Percentiles rank a stretch among this genome's conserved stretches.
Evolutionary conservation across 1,140 invertebrate genomes (phyloP).

Genomic region (Diorhabda carinulata): DNA sequence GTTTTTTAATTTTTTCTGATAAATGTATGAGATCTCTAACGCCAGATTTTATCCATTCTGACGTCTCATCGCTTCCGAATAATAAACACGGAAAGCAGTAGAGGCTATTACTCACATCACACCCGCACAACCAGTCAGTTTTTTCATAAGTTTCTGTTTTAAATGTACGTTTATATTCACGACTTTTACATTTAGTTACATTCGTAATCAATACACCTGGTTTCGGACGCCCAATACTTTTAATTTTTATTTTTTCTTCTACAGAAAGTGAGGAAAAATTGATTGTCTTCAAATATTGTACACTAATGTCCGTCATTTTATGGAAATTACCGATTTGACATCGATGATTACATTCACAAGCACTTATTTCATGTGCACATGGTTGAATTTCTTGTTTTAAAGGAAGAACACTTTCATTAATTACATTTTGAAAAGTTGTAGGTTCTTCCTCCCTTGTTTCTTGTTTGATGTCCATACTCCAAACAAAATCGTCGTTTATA

Average conservation of each 20-base stretch:
- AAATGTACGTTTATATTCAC: neutral
- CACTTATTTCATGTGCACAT: too few species aligned
- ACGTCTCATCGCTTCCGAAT: conserved; percentile 12
- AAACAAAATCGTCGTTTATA: too few species aligned
- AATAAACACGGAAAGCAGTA: conserved; percentile 31
- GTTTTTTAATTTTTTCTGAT: conserved; percentile 25
- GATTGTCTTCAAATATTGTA: neutral
- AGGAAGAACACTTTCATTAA: too few species aligned
- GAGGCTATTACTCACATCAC: conserved; percentile 19
- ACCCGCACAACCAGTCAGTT: conserved; percentile 29
- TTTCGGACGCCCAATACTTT: conserved; percentile 1
- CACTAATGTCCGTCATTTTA: too few species aligned
- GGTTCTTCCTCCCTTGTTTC: too few species aligned
- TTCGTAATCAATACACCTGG: neutral
- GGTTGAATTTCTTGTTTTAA: too few species aligned
- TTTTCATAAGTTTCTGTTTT: conserved; percentile 27
- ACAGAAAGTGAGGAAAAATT: neutral
- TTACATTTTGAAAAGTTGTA: too few species aligned
- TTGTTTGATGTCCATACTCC: too few species aligned
- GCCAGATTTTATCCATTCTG: conserved; percentile 22
- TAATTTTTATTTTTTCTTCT: neutral
- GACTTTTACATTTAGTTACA: conserved; percentile 4
- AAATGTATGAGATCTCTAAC: conserved; percentile 26
- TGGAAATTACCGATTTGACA: too few species aligned
- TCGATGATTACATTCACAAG: too few species aligned